Evolutionary conservation across 2,888 invertebrate species (phyloP), one percentile per base, ranked within the genome.

Genomic region (Tricholauxania praeusta): DNA sequence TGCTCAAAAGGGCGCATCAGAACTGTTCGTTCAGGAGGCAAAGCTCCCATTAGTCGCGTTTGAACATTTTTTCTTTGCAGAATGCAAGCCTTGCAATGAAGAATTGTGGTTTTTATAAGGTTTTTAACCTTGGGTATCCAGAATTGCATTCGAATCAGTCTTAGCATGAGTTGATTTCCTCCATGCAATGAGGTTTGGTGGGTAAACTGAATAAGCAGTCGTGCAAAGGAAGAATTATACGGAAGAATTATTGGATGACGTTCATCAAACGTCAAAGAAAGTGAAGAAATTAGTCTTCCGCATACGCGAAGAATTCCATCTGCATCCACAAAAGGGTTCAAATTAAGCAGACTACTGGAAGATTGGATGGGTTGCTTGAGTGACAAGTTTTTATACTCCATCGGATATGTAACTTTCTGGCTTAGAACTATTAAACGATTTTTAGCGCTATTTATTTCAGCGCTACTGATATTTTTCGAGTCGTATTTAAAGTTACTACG

Each of bases 301-400:
- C 71, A 71, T 0, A 68, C 65, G 39, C 71, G 57, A 48, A 78
- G 49, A 3, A 73, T 7, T 1, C 72, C 69, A 22, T 70, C n/a
- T 12, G 47, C 12, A 47, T 75, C 72, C 4, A 71, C 8, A 57
- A 69, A 59, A 17, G 71, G 72, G 62, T 73, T 76, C 0, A 76
- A 49, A 12, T 60, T 72, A 12, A 75, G 14, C 8, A 71, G 2
- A 7, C 39, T 5, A 17, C 74, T 74, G 6, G 63, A 59, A 14
- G 72, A 59, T 2, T 14, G 6, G 10, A 76, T 62, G 12, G 22
- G 22, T 62, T 71, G 53, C 10, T 71, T 74, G 4, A 19, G 14
- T 48, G 52, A 15, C 5, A 75, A 28, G 1, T 57, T 28, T 10
- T 49, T 17, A 47, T 75, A 75, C 12, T 75, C 72, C 12, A 64